Base-by-base conservation (phyloP, 2,888 invertebrate species). In the Carabus problematicus region DNA sequence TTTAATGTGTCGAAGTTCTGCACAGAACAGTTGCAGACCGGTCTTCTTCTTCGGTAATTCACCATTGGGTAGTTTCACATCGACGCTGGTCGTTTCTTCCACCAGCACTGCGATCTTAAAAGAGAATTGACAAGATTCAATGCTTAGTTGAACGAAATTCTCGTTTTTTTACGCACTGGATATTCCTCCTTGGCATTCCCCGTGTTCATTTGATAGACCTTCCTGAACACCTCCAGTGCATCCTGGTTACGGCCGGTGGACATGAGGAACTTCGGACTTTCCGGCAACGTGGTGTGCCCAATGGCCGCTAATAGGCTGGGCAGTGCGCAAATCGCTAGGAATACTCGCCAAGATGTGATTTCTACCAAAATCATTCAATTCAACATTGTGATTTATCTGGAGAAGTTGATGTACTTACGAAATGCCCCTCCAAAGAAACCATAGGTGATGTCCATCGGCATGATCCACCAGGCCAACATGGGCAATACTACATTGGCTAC, bases 241-340 rank as follows among this genome's bases (percentile, higher is more conserved):
- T 89, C 87, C 3, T 85, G 84, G 66, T 86, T 86, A 18, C 85
- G 81, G 1, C 89, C 88, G 60, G 87, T 83, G 1, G 88, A 85
- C 84, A 91, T 87, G 1, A 91, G 82, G 78, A 89, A 91, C 79
- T 90, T 90, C 8, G 91, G 91, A 76, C 90, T 91, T 78, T 92
- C 91, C 0, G 91, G 90, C 66, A 89, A 82, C 70, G 84, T 83
- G 70, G 85, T 43, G 43, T 62, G 58, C 0, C 85, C 83, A 41
- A 89, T 71, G 0, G 89, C 89, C 7, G 91, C 87, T 0, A 90
- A 73, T 0, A 93, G 77, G 18, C 90, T 89, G 8, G 93, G 90
- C 70, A 91, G 70, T 0, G 88, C 82, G 79, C 85, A 84, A 0
- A 87, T 79, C 68, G 87, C 78, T 14, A 90, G 81, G 75, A 87